These are phyloP conservation scores for Muschampia plurimacula DNA, from an alignment of 2,888 invertebrate genomes.

Conservation along the genomic window DNA sequence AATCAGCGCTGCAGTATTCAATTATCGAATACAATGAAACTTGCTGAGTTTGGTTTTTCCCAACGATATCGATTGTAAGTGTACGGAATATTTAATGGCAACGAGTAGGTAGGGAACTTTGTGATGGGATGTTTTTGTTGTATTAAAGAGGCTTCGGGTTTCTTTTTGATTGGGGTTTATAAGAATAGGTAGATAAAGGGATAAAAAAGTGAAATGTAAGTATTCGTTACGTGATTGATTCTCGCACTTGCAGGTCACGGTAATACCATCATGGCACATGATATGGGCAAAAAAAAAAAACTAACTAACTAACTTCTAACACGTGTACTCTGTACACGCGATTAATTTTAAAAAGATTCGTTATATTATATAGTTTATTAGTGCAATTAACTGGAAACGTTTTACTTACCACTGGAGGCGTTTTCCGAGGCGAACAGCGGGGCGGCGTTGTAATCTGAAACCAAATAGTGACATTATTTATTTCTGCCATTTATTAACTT, in stretches of 20 bases:
- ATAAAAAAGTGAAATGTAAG: too few species aligned
- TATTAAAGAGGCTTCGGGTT: neutral
- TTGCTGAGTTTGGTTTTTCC: constrained; percentile 28
- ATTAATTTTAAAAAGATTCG: too few species aligned
- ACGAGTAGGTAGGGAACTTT: neutral
- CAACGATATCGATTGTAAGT: constrained; percentile 26
- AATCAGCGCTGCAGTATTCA: constrained; percentile 34
- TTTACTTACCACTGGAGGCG: constrained; percentile 83
- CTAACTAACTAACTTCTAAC: too few species aligned
- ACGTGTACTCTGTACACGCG: too few species aligned
- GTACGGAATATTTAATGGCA: constrained; percentile 25
- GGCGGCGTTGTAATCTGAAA: constrained; percentile 85
- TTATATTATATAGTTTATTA: too few species aligned
- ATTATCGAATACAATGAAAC: constrained; percentile 33
- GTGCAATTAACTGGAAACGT: neutral
- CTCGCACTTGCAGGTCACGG: too few species aligned
- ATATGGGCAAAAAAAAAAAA: too few species aligned
- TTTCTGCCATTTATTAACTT: constrained; percentile 7
- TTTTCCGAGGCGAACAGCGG: constrained; percentile 85
- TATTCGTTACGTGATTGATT: too few species aligned
- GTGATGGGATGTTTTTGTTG: neutral
- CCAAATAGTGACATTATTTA: constrained; percentile 46
- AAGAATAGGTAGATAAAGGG: too few species aligned
- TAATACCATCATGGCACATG: too few species aligned
- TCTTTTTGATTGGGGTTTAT: neutral